phyloP scores from a whole-genome alignment of 2,797 vertebrate species.

The Alcedo atthis region DNA sequence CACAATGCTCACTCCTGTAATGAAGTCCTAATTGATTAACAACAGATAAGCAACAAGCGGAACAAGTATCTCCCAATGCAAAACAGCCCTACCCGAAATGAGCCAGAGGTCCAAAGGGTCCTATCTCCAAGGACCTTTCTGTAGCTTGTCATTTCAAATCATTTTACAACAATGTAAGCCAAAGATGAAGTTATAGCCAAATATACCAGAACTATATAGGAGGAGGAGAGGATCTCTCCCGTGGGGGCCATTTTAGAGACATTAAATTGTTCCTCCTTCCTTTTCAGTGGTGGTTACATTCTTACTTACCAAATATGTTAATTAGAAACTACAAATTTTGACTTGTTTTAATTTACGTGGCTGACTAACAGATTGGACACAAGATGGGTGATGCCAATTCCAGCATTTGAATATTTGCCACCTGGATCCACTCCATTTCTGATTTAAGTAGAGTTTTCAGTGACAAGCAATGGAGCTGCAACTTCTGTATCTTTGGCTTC shows the following conservation, averaged over 20 bases:
- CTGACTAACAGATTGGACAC: conserved; percentile 44
- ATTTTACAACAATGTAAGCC: background rate
- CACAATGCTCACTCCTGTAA: background rate
- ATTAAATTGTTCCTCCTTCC: background rate
- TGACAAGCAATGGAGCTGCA: conserved; percentile 20
- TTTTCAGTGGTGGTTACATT: background rate
- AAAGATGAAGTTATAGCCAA: background rate
- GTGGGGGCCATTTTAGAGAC: background rate
- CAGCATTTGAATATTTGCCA: conserved; percentile 35
- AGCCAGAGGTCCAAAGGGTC: background rate
- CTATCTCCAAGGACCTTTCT: background rate
- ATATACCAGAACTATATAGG: background rate
- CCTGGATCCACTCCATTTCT: conserved; percentile 54
- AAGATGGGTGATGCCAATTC: conserved; percentile 4
- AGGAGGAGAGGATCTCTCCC: background rate
- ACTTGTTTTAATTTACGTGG: background rate
- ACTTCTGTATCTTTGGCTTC: conserved; percentile 38
- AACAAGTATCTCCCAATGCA: background rate
- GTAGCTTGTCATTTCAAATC: background rate
- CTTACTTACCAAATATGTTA: background rate
- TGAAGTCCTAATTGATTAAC: background rate
- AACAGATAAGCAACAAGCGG: background rate
- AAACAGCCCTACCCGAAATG: background rate
- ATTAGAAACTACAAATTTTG: conserved; percentile 3
- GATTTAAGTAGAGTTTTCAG: conserved; percentile 43